A percentile compares a stretch with the other conserved stretches of the same genome.
phyloP scores from a whole-genome alignment of 1,140 invertebrate genomes.

The Ditylenchus dipsaci region DNA sequence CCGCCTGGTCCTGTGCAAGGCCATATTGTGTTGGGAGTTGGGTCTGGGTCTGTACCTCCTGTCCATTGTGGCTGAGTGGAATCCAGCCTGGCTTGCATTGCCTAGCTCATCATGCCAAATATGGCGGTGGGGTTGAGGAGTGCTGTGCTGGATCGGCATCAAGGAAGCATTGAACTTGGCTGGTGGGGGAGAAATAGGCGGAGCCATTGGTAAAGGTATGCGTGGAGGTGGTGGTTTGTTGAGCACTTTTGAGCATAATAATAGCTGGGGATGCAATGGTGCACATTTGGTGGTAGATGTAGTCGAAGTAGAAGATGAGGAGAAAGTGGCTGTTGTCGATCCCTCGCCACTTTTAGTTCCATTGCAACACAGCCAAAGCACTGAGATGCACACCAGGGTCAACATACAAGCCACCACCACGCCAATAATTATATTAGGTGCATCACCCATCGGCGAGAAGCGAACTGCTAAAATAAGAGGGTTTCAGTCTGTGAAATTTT shows the following conservation, averaged over 20 bases:
- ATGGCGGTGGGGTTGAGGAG: background rate
- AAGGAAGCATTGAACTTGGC: background rate
- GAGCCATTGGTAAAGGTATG: constrained; percentile 1
- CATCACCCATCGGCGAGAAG: constrained; percentile 6
- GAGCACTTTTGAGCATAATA: background rate
- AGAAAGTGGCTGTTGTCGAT: background rate
- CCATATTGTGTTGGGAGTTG: constrained; percentile 2
- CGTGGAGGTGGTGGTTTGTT: background rate
- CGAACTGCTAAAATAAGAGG: background rate
- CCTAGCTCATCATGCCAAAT: constrained; percentile 2
- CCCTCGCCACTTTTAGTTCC: constrained; percentile 1
- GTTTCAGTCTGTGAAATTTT: background rate
- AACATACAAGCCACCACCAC: background rate
- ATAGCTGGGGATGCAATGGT: background rate
- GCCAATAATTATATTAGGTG: constrained; percentile 7
- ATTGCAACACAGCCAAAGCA: constrained; percentile 15
- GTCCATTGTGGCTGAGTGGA: constrained; percentile 16
- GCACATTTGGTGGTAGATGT: constrained; percentile 1
- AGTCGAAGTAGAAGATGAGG: background rate
- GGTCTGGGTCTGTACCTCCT: constrained; percentile 6
- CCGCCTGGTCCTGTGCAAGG: constrained; percentile 25
- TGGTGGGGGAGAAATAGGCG: background rate
- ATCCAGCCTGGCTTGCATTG: background rate
- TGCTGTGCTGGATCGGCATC: background rate
- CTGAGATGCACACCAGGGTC: constrained; percentile 3